Evolutionary conservation across 2,113 vertebrate genomes (phyloP).

Genomic region (Eonycteris spelaea): DNA sequence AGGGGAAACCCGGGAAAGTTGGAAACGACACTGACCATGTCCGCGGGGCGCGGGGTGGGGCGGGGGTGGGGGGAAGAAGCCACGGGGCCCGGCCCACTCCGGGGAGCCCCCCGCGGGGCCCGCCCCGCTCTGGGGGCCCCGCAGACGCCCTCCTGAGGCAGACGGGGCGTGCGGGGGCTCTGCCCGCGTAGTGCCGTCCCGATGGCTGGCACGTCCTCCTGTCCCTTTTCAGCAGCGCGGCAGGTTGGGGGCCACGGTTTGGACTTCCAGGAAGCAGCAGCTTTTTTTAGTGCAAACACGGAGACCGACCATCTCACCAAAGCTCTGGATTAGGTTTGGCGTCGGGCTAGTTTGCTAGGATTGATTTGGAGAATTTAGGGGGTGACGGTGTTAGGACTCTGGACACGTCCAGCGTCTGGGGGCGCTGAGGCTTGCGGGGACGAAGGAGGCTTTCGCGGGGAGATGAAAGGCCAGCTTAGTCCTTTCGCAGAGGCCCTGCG

Average conservation of each 20-base stretch:
- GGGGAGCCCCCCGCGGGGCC: too few species aligned
- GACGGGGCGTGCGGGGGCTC: rapidly evolving
- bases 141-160: background rate
- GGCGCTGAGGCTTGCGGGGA: background rate
- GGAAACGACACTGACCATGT: background rate
- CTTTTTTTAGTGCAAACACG: background rate
- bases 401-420: background rate
- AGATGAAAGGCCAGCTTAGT: background rate
- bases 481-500: background rate
- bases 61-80: too few species aligned
- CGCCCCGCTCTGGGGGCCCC: background rate
- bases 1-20: background rate
- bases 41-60: too few species aligned
- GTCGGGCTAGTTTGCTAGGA: background rate
- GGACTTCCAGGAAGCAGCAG: background rate
- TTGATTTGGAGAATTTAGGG: background rate
- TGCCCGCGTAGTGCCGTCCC: rapidly evolving
- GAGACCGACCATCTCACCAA: background rate
- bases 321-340: background rate
- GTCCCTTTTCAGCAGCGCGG: background rate
- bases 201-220: rapidly evolving
- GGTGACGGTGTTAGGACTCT: background rate
- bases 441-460: background rate
- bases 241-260: background rate
- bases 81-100: too few species aligned